These are phyloP conservation scores for Yponomeuta cagnagella DNA, from an alignment of 2,888 invertebrate species.

Conservation along the genomic window DNA sequence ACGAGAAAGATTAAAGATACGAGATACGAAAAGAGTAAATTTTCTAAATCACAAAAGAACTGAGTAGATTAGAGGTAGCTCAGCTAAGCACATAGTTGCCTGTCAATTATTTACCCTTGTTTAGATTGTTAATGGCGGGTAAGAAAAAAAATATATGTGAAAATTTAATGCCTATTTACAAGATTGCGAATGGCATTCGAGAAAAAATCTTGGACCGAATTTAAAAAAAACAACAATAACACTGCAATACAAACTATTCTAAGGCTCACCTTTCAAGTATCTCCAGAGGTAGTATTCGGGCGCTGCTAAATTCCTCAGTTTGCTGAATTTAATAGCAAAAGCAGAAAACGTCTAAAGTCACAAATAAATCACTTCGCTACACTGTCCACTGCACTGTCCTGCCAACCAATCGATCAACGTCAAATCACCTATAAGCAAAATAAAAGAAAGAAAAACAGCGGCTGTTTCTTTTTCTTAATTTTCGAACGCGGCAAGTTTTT, in stretches of 20 bases:
- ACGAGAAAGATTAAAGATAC: too few relatives aligned
- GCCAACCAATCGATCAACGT: constrained; percentile 29
- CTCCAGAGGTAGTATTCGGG: constrained; percentile 63
- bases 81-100: too few relatives aligned
- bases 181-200: not conserved
- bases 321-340: constrained; percentile 34
- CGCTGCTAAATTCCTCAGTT: constrained; percentile 66
- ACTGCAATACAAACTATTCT: constrained; percentile 3
- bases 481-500: not conserved
- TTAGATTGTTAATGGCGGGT: too few relatives aligned
- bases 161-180: too few relatives aligned
- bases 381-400: constrained; percentile 48
- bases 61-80: too few relatives aligned
- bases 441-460: constrained; percentile 27
- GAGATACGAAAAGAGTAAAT: too few relatives aligned
- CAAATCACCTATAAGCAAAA: constrained; percentile 21
- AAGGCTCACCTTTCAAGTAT: constrained; percentile 63
- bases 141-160: too few relatives aligned
- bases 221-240: constrained; percentile 21
- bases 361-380: constrained; percentile 44
- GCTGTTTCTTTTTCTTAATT: constrained; percentile 17
- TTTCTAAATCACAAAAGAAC: too few relatives aligned
- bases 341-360: constrained; percentile 52
- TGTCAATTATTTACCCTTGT: too few relatives aligned
- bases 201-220: constrained; percentile 52